Evolutionary conservation across 1,140 invertebrate genomes (phyloP).

Genomic region (Cryptotermes secundus): DNA sequence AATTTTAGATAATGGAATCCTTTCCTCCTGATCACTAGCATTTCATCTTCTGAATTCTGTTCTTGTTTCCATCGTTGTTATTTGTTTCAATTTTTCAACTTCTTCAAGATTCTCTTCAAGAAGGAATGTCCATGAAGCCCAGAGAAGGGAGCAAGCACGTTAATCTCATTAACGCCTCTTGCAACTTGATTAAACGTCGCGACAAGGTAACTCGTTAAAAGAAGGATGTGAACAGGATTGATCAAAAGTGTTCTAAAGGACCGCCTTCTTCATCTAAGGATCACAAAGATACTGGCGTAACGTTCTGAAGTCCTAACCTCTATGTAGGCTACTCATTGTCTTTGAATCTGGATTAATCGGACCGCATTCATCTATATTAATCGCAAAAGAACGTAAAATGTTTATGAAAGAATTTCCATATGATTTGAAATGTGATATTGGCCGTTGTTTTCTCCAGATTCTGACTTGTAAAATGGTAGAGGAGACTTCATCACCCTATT

Average conservation of each 20-base stretch:
- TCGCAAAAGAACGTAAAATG: not conserved
- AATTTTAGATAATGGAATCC: no score
- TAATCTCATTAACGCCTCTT: constrained; percentile 27
- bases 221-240: not conserved
- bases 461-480: not conserved
- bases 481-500: not conserved
- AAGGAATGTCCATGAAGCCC: not conserved
- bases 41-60: no score
- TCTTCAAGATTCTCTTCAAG: not conserved
- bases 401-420: no score
- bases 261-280: not conserved
- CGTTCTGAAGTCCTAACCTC: no score
- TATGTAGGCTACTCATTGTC: no score
- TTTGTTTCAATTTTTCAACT: not conserved
- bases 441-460: not conserved
- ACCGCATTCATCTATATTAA: not conserved
- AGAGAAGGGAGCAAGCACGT: not conserved
- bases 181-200: constrained; percentile 25
- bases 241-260: not conserved
- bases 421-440: not conserved
- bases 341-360: no score
- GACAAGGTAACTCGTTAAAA: not conserved
- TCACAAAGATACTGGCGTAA: not conserved
- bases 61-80: not conserved
- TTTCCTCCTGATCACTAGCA: no score